Evolutionary conservation across 2,797 vertebrate species (phyloP).

Genomic region (Spinus pinus): DNA sequence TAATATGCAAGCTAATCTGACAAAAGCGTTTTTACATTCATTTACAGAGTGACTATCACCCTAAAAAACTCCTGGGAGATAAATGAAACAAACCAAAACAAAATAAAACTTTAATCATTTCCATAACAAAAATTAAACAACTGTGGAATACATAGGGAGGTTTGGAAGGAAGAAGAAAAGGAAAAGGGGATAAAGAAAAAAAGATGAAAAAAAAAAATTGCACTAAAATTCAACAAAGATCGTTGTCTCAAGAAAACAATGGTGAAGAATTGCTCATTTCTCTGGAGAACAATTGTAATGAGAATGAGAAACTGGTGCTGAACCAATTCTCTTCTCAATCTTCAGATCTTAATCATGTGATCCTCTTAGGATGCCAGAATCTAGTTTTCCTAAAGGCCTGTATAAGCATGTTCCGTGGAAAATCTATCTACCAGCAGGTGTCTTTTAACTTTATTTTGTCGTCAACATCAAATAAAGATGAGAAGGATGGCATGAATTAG

Average conservation of each 20-base stretch:
- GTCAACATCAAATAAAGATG: conserved; percentile 42
- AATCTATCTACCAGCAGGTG: conserved; percentile 52
- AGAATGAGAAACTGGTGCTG: conserved; percentile 50
- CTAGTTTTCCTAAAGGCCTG: conserved; percentile 45
- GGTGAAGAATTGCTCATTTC: conserved; percentile 65
- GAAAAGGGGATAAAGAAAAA: conserved; percentile 30
- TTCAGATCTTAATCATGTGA: conserved; percentile 56
- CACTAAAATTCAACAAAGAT: conserved; percentile 56
- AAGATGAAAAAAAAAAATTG: neutral
- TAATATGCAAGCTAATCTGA: conserved; percentile 49
- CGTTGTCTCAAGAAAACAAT: conserved; percentile 65
- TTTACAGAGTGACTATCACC: conserved; percentile 28
- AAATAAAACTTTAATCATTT: conserved; percentile 34
- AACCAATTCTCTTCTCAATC: conserved; percentile 61
- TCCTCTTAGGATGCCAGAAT: conserved; percentile 61
- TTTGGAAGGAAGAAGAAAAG: conserved; percentile 57
- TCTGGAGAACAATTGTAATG: conserved; percentile 62
- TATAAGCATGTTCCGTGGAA: conserved; percentile 41
- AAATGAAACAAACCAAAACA: conserved; percentile 36
- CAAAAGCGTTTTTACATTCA: conserved; percentile 51
- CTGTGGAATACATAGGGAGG: conserved; percentile 36
- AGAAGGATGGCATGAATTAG: conserved; percentile 29
- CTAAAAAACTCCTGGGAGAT: conserved; percentile 47
- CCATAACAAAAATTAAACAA: conserved; percentile 64
- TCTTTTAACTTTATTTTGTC: conserved; percentile 46